Percentiles rank a stretch among this genome's conserved stretches.
These are phyloP conservation scores for Lepidurus apus DNA, from an alignment of 1,140 invertebrate species.

Conservation along the genomic window DNA sequence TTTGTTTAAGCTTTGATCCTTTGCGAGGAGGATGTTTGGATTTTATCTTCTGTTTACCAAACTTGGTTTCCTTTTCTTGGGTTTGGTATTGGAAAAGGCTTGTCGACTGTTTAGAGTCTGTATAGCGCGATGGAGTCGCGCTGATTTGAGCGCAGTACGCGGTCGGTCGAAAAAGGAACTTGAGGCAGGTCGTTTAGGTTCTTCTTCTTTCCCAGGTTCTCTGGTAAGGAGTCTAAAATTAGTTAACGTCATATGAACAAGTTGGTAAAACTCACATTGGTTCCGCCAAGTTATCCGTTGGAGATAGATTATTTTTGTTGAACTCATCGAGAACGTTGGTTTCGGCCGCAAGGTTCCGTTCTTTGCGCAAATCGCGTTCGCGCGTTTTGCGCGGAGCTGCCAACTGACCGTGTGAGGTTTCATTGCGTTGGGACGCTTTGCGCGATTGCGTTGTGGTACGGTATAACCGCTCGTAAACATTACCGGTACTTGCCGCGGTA, in stretches of 20 bases:
- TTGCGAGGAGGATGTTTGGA: background rate
- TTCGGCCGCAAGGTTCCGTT: background rate
- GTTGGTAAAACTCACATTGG: background rate
- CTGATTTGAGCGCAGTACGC: conserved; percentile 23
- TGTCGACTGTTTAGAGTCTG: background rate
- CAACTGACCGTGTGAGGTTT: background rate
- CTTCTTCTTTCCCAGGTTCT: background rate
- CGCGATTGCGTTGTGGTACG: conserved; percentile 22
- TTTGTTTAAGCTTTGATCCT: background rate
- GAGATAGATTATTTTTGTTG: background rate
- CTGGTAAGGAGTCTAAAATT: background rate
- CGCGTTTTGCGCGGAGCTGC: conserved; percentile 24
- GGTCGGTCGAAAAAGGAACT: conserved; percentile 24
- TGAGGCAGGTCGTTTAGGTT: background rate
- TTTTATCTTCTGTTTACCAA: background rate
- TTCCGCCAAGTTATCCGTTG: background rate
- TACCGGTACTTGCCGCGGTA: background rate
- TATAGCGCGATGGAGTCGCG: background rate
- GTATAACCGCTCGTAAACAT: conserved; percentile 29
- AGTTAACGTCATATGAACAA: background rate
- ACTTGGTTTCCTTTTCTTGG: background rate
- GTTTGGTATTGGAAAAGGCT: background rate
- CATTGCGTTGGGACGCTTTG: conserved; percentile 25
- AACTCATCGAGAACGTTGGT: background rate
- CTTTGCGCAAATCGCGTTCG: conserved; percentile 14